A percentile compares a stretch with the other conserved stretches of the same genome.
phyloP scores from a whole-genome alignment of 2,888 invertebrate species.

The Xanthorhoe designata region DNA sequence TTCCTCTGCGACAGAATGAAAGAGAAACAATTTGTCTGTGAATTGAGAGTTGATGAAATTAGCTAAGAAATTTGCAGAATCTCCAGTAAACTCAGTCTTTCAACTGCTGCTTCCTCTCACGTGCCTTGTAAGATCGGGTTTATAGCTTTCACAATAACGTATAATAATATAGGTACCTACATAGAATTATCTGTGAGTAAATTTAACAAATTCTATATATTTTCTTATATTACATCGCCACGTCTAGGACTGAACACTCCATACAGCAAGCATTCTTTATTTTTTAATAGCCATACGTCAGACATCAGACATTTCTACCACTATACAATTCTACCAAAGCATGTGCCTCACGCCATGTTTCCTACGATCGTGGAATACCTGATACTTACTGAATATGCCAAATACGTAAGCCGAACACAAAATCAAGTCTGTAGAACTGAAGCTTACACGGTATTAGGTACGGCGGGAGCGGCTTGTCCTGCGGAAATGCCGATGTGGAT shows the following conservation, averaged over 20 bases:
- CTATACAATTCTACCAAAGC: conserved; percentile 22
- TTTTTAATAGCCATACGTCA: conserved; percentile 13
- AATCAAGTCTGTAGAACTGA: conserved; percentile 25
- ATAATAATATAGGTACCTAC: background rate
- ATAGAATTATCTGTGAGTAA: too few relatives aligned
- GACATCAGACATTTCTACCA: background rate
- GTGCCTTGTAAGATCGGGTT: background rate
- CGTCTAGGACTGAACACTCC: background rate
- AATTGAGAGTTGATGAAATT: conserved; percentile 34
- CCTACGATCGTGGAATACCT: conserved; percentile 26
- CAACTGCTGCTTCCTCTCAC: too few relatives aligned
- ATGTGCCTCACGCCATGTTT: conserved; percentile 23
- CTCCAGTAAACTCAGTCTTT: conserved; percentile 14
- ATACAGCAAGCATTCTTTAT: background rate
- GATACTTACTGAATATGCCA: conserved; percentile 30
- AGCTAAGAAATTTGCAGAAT: conserved; percentile 17
- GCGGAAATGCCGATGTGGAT: conserved; percentile 22
- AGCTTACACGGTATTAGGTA: conserved; percentile 24
- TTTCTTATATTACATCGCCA: too few relatives aligned
- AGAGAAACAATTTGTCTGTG: conserved; percentile 72
- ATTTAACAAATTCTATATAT: too few relatives aligned
- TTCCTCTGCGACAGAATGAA: conserved; percentile 71
- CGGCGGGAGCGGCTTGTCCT: conserved; percentile 15
- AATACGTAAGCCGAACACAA: conserved; percentile 30
- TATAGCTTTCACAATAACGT: background rate